phyloP scores from a whole-genome alignment of 2,888 invertebrate species.

The Cerastoderma edule region DNA sequence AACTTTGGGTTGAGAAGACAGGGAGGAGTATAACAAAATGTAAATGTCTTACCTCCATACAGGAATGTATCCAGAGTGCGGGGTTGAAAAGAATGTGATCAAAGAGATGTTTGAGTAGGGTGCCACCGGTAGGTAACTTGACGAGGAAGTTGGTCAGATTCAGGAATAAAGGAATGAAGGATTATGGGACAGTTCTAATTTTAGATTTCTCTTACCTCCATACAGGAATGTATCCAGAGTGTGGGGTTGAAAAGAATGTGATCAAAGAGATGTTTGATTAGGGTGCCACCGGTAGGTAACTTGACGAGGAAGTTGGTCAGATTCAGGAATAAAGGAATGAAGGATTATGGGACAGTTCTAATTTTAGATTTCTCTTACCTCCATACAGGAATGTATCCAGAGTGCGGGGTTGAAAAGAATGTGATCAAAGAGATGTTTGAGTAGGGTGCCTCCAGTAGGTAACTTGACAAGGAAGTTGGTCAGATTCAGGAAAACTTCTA shows the following conservation, averaged over 20 bases:
- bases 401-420: slow-evolving; percentile 99
- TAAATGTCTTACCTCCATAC: slow-evolving; percentile 91
- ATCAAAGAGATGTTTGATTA: slow-evolving; percentile 94
- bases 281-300: slow-evolving; percentile 78
- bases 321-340: slow-evolving; percentile 82
- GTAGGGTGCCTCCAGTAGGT: slow-evolving; percentile 79
- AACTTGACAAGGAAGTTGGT: slow-evolving; percentile 83
- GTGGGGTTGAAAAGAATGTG: slow-evolving; percentile 99
- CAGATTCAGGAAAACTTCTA: slow-evolving; percentile 87
- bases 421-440: slow-evolving; percentile 97
- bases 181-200: not conserved
- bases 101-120: slow-evolving; percentile 91
- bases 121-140: slow-evolving; percentile 78
- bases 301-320: slow-evolving; percentile 83
- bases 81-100: slow-evolving; percentile 99
- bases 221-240: slow-evolving; percentile 99
- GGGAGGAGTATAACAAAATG: no score
- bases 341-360: not conserved
- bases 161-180: no score
- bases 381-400: slow-evolving; percentile 99
- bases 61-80: slow-evolving; percentile 99
- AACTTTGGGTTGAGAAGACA: no score
- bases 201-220: slow-evolving; percentile 88
- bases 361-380: slow-evolving; percentile 86
- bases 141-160: slow-evolving; percentile 83